A percentile compares a stretch with the other conserved stretches of the same genome.
Conservation (phyloP, 2,888 invertebrate species). For the Cyrtodaria siliqua region DNA sequence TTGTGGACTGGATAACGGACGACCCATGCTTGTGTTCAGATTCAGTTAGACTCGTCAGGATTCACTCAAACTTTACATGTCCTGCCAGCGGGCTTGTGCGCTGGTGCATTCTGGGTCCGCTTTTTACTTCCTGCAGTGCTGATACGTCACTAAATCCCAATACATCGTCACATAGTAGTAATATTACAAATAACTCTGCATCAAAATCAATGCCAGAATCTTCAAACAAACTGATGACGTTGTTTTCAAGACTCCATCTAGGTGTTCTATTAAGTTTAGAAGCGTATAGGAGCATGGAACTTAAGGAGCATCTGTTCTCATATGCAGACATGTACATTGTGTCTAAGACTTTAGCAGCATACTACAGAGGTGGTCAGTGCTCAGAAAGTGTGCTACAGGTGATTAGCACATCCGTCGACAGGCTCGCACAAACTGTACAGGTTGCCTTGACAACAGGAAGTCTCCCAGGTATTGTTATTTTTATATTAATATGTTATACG, state of each 20-base stretch:
- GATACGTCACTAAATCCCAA: slow-evolving; percentile 1
- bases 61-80: slow-evolving; percentile 77
- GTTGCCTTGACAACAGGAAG: slow-evolving; percentile 92
- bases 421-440: slow-evolving; percentile 94
- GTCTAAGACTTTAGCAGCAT: slow-evolving; percentile 57
- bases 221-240: slow-evolving; percentile 51
- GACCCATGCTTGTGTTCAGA: slow-evolving; percentile 80
- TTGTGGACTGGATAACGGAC: slow-evolving; percentile 79
- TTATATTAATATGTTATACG: no score
- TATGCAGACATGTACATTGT: slow-evolving; percentile 69
- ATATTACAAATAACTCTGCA: background rate
- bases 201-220: slow-evolving; percentile 6
- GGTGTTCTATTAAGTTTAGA: slow-evolving; percentile 76
- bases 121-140: slow-evolving; percentile 49
- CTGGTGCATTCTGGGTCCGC: slow-evolving; percentile 80
- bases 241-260: slow-evolving; percentile 77
- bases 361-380: slow-evolving; percentile 50
- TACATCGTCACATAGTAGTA: background rate
- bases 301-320: slow-evolving; percentile 70
- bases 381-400: slow-evolving; percentile 87
- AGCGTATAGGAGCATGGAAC: slow-evolving; percentile 70
- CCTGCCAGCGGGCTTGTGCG: slow-evolving; percentile 79
- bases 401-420: slow-evolving; percentile 90
- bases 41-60: slow-evolving; percentile 77
- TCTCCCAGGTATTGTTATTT: slow-evolving; percentile 91